Base-by-base conservation (phyloP, 2,888 invertebrate species). In the Elysia crispata region DNA sequence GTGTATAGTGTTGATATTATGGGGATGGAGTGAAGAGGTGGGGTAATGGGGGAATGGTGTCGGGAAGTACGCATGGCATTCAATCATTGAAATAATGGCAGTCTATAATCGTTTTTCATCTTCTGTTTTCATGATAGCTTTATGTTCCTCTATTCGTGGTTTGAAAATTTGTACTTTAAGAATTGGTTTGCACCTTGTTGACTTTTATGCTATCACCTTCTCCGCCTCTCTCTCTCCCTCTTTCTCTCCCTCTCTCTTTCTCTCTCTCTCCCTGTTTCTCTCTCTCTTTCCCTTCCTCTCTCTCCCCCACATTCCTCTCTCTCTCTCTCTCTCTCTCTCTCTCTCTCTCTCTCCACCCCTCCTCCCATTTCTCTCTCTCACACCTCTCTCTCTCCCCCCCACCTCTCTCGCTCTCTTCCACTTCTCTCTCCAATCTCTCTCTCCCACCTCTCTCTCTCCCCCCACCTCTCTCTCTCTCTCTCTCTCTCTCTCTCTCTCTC, bases 361-460 rank as follows among this genome's bases (percentile, higher is more conserved):
- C 20, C 60, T 60, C 60, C 49, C 60, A 28, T 67, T 25, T 28
- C 33, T 76, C 33, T 69, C 70, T 77, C 60, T n/a, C 62, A 64
- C 66, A 31, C 33, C 33, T 15, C 33, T 41, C 33, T 33, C 23
- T 33, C 15, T 60, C 60, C 3, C n/a, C 49, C 72, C 49, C 41
- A 6, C 49, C 49, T 23, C 49, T 23, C 49, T 15, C 49, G 5
- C 13, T 15, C 49, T 1, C 23, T 5, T 72, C 49, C 49, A 5
- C 18, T 1, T 72, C 25, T 49, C 13, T 49, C 25, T 49, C 72
- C 25, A 41, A 33, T 72, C n/a, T 72, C 72, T n/a, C 6, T 72
- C 49, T 72, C 23, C 49, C 15, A 20, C 15, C 60, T 60, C 72
- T 23, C 50, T 72, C n/a, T 49, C 41, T 72, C 49, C n/a, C 72